Evolutionary conservation across 1,140 invertebrate genomes (phyloP), one percentile per base, ranked within the genome.

Genomic region (Nomia melanderi): DNA sequence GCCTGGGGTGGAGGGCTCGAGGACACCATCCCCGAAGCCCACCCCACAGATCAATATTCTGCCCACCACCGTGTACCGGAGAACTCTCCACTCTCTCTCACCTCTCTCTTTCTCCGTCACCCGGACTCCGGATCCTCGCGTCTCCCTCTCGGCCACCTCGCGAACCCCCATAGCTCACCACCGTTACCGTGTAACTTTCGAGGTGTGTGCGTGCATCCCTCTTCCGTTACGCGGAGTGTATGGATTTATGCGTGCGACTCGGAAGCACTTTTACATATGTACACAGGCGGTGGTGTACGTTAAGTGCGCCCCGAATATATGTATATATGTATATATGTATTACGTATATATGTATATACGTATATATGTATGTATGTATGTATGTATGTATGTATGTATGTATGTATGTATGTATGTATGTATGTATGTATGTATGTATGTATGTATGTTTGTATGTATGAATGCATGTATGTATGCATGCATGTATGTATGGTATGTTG

Each of bases 11-110:
- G 70, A 74, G 62, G 76, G 50, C 66, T 59, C 70, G 81, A 80
- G 81, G 73, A 79, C 83, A 86, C 85, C 85, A 86, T 86, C 88
- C 86, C 85, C 84, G 82, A 90, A 90, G 88, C 88, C 88, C 89
- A 90, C 89, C 90, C 88, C 86, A 88, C 90, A 88, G 90, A 91
- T 91, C 90, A 91, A 91, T 91, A 91, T 91, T 91, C 87, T 89
- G 75, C 87, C 87, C 85, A 88, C 82, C 79, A 82, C 88, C 82
- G 54, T 81, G 78, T 70, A 81, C 82, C 82, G 74, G 74, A 81
- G 78, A 81, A 77, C 44, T 44, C 54, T 44, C 41, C 60, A n/a
- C 59, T 53, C 59, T n/a, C n/a, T n/a, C n/a, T n/a, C n/a, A n/a
- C n/a, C n/a, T n/a, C 47, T 39, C 27, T 76, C 71, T 33, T 36